These are phyloP conservation scores for Eupithecia pulchellata DNA, from an alignment of 2,888 invertebrate genomes.

Conservation along the genomic window DNA sequence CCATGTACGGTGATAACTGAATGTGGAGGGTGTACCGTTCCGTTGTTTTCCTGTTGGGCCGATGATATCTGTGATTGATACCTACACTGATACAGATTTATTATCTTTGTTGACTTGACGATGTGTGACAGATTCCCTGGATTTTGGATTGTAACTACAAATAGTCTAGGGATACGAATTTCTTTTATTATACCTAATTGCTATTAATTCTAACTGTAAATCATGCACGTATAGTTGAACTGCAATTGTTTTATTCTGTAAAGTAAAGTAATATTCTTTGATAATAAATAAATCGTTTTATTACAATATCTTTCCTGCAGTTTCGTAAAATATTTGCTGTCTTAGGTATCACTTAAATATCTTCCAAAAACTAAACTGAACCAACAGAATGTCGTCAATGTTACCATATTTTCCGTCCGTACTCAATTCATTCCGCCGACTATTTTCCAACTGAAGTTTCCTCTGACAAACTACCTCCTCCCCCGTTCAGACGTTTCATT, in stretches of 20 bases:
- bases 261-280: too few species aligned
- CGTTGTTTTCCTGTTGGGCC: constrained; percentile 41
- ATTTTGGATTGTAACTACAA: not conserved
- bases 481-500: constrained; percentile 44
- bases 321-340: not conserved
- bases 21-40: constrained; percentile 58
- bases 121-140: not conserved
- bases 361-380: not conserved
- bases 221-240: too few species aligned
- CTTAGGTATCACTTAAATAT: not conserved
- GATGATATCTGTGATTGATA: constrained; percentile 44
- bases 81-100: constrained; percentile 31
- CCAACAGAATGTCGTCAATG: not conserved
- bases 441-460: constrained; percentile 35
- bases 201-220: not conserved
- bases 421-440: constrained; percentile 7
- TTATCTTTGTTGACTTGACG: constrained; percentile 24
- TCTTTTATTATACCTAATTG: too few species aligned
- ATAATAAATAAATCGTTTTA: too few species aligned
- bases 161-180: not conserved
- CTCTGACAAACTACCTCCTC: constrained; percentile 42
- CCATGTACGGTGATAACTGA: constrained; percentile 76
- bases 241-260: too few species aligned
- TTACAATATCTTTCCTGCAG: not conserved
- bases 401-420: not conserved